Percentiles rank a stretch among this genome's conserved stretches.
phyloP scores from a whole-genome alignment of 92 coral and sea anemone species.

The Hydrozoanthus gracilis region DNA sequence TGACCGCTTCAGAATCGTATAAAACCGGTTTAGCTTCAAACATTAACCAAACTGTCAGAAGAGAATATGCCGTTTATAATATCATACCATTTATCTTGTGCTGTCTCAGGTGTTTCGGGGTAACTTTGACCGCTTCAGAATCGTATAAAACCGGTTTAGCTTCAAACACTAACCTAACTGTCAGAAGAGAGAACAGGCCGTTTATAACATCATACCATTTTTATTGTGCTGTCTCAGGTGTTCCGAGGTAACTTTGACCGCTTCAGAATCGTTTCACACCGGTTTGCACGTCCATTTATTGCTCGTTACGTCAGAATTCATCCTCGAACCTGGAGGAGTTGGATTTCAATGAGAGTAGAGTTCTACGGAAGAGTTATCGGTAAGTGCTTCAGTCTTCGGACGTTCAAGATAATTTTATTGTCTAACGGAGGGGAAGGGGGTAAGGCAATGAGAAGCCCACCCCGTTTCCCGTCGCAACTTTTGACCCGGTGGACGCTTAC shows the following conservation, averaged over 20 bases:
- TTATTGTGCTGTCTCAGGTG: conserved; percentile 46
- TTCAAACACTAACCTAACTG: neutral
- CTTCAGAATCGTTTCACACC: conserved; percentile 64
- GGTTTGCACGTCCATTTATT: conserved; percentile 63
- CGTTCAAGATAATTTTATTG: neutral
- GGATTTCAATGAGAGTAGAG: conserved; percentile 87
- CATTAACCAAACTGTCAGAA: neutral
- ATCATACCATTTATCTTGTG: neutral
- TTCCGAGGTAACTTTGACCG: conserved; percentile 88
- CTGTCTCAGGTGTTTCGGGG: conserved; percentile 75
- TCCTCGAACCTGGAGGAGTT: conserved; percentile 85
- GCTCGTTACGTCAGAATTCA: conserved; percentile 87
- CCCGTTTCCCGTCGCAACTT: no score
- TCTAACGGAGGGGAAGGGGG: no score
- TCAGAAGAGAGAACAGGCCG: neutral
- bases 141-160: conserved; percentile 64
- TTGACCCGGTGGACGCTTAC: no score
- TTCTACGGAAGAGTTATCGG: conserved; percentile 84
- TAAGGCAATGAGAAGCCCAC: no score
- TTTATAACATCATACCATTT: neutral
- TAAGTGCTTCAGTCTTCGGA: conserved; percentile 1
- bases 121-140: conserved; percentile 74
- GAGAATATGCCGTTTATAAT: neutral
- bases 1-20: conserved; percentile 70
- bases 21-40: conserved; percentile 49